Evolutionary conservation across 2,888 invertebrate species (phyloP), one percentile per base, ranked within the genome.

Genomic region (Cantharis lateralis): DNA sequence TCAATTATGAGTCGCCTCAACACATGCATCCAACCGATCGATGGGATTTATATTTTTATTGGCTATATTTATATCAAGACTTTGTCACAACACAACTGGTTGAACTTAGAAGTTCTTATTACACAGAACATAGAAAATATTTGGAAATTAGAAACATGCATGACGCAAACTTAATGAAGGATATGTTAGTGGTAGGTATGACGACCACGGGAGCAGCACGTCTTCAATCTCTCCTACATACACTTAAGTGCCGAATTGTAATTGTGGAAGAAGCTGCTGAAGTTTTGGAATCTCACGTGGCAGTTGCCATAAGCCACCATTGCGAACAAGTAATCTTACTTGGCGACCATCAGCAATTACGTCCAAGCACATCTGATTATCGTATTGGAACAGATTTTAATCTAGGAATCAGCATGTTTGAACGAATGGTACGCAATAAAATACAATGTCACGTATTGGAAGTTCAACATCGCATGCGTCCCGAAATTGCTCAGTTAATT

Each of bases 231-330:
- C 88, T 94, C 4, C 88, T 96, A 78, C 89, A 90, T 71, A 88
- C 90, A 68, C 86, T 95, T 3, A 88, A 90, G 75, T 91, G 92
- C 3, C 91, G 92, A 78, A 92, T 95, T 82, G 94, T 95, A 0
- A 91, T 95, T 16, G 94, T 97, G 0, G 97, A 97, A 87, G 97
- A 97, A 88, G 96, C 96, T 0, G 96, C 96, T 0, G 96, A 96
- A 88, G 94, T 96, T 0, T 87, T 96, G 61, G 97, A 97, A 86
- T 91, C 94, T 0, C 96, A 97, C 85, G 92, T 96, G n/a, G 88
- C 96, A 0, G 93, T 95, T 0, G 92, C 95, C 0, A 88, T 97
- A 16, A 94, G 94, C 0, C 87, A 90, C 20, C 87, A 91, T 69
- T 94, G 95, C 80, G 89, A 96, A 85, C 97, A 97, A 86, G 90